Conservation (phyloP, 1,140 invertebrate species). For the Paraescarpia echinospica region DNA sequence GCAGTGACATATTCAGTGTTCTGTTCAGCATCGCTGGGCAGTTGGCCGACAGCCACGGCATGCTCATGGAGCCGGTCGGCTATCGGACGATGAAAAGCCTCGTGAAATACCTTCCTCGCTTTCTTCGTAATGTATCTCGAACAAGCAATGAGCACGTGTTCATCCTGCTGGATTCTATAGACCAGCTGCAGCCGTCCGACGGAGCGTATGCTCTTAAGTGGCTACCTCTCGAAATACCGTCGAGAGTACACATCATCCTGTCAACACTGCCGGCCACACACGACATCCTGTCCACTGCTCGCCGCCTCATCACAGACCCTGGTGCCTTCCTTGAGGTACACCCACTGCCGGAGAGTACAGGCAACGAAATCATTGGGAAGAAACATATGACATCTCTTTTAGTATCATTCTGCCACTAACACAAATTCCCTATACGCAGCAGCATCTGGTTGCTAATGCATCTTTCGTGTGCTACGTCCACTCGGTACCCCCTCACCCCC, state of each 20-base stretch:
- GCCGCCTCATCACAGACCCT: neutral
- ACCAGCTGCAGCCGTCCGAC: conserved; percentile 13
- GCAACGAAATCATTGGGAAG: neutral
- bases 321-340: neutral
- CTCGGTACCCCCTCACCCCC: too few relatives aligned
- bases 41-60: conserved; percentile 35
- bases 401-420: too few relatives aligned
- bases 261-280: conserved; percentile 2
- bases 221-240: conserved; percentile 15
- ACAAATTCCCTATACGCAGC: too few relatives aligned
- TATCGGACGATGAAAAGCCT: conserved; percentile 40
- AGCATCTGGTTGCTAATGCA: too few relatives aligned
- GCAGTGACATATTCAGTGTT: conserved; percentile 38
- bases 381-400: neutral
- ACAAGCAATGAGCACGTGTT: conserved; percentile 17
- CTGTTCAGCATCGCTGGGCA: conserved; percentile 41
- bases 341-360: neutral
- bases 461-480: too few relatives aligned
- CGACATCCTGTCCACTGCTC: neutral
- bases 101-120: conserved; percentile 19
- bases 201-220: conserved; percentile 12
- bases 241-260: conserved; percentile 6
- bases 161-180: conserved; percentile 23
- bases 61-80: conserved; percentile 38
- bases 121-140: conserved; percentile 4